A percentile compares a stretch with the other conserved stretches of the same genome.
Conservation (phyloP, 2,888 invertebrate genomes). For the Trichopria drosophilae region DNA sequence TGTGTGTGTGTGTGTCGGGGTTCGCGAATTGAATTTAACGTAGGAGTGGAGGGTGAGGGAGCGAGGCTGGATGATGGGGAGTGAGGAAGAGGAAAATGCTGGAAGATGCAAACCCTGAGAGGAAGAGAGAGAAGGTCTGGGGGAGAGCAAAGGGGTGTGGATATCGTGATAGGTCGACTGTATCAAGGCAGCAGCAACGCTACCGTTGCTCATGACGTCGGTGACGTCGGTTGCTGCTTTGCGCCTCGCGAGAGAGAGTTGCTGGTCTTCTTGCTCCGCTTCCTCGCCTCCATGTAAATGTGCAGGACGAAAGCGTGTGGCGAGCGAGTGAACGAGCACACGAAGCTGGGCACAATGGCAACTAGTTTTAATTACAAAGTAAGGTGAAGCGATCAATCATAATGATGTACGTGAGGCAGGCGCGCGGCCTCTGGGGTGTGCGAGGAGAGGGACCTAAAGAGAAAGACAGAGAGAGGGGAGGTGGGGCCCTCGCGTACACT, state of each 20-base stretch:
- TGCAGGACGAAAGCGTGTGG: conserved; percentile 35
- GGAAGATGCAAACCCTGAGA: conserved; percentile 19
- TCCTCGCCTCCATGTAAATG: conserved; percentile 40
- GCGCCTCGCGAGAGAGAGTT: background rate
- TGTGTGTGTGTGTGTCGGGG: conserved; percentile 35
- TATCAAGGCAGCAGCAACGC: conserved; percentile 8
- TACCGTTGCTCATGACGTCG: conserved; percentile 15
- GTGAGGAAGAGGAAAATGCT: conserved; percentile 4
- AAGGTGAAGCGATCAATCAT: conserved; percentile 61
- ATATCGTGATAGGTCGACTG: conserved; percentile 49
- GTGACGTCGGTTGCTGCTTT: conserved; percentile 1
- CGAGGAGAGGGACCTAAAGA: conserved; percentile 30
- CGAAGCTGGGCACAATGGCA: conserved; percentile 57
- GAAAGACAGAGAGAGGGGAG: conserved; percentile 37
- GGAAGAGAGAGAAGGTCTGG: conserved; percentile 32
- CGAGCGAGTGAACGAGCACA: conserved; percentile 41
- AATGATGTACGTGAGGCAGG: conserved; percentile 60
- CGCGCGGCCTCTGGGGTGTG: conserved; percentile 51
- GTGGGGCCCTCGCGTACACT: conserved; percentile 55
- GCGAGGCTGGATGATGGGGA: conserved; percentile 16
- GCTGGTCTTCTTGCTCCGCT: too few species aligned
- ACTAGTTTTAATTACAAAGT: conserved; percentile 61
- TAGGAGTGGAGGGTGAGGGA: conserved; percentile 24
- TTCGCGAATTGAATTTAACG: conserved; percentile 31
- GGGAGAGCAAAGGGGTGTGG: conserved; percentile 31